phyloP scores from a whole-genome alignment of 2,888 invertebrate genomes.

The Drosophila paracracens region DNA sequence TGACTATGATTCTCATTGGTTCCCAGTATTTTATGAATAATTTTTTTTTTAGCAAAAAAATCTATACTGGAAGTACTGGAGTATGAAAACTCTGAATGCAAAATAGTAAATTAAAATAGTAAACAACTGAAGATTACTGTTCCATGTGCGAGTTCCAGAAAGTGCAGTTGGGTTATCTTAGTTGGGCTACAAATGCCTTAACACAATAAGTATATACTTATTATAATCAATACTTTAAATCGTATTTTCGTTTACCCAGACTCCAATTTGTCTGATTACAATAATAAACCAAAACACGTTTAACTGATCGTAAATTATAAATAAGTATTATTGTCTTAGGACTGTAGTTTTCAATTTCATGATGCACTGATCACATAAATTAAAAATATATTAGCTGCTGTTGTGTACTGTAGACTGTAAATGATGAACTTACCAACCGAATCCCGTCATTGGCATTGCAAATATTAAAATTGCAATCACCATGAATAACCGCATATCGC shows the following conservation, averaged over 20 bases:
- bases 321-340: background rate
- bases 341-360: background rate
- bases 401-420: conserved; percentile 8
- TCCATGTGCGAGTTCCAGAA: background rate
- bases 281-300: background rate
- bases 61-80: background rate
- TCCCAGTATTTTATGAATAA: background rate
- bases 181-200: background rate
- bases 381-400: background rate
- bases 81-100: background rate
- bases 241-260: background rate
- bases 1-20: background rate
- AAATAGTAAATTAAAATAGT: background rate
- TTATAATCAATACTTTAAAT: background rate
- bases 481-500: conserved; percentile 90
- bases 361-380: conserved; percentile 2
- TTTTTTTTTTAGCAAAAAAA: background rate
- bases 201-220: background rate
- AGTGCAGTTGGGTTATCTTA: background rate
- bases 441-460: conserved; percentile 94
- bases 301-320: background rate
- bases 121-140: background rate
- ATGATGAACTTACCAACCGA: conserved; percentile 91
- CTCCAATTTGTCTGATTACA: background rate
- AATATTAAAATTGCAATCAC: conserved; percentile 93